Base-by-base conservation (phyloP, 2,797 vertebrate genomes). In the Myioborus miniatus region DNA sequence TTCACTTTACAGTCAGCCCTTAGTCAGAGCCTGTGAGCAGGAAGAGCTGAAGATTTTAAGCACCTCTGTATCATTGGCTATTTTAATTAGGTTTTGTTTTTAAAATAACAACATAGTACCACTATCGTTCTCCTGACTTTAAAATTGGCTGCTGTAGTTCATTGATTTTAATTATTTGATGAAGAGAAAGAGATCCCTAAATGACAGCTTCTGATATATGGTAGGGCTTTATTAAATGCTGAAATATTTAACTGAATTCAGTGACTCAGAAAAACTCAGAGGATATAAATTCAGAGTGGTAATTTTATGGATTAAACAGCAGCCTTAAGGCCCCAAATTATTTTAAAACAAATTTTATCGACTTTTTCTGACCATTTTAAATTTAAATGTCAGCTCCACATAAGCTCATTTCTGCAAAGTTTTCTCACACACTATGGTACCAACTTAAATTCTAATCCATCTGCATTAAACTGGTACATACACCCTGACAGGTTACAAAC, bases 161-260 rank as follows among this genome's bases (percentile, higher is more conserved):
- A 74, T 27, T 64, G 74, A 46, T 92, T 72, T 84, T 86, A 83
- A 90, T 94, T 87, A 87, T 63, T 11, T 93, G 70, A 80, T 89
- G 55, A 94, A 83, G 47, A 81, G 21, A 75, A 34, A 70, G 77
- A 83, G 27, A 56, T 70, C n/a, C 50, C 37, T 69, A 81, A 94
- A 55, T 88, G 81, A 88, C 72, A 93, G 49, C 37, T 70, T 56
- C 34, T 9, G 13, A 77, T 87, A 79, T 68, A 92, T 21, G 21
- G 68, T 37, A 81, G 44, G 55, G 62, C 68, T 95, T 86, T 87
- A 92, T 89, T 90, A 94, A 90, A 84, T 44, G 70, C 47, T 94
- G 92, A 96, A 97, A 96, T 94, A 93, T 85, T 95, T 94, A 94
- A 72, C 68, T 83, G 55, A 91, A 93, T 94, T 93, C 91, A 89